Evolutionary conservation across 1,140 invertebrate species (phyloP), one percentile per base, ranked within the genome.

Genomic region (Tetragnatha versicolor): DNA sequence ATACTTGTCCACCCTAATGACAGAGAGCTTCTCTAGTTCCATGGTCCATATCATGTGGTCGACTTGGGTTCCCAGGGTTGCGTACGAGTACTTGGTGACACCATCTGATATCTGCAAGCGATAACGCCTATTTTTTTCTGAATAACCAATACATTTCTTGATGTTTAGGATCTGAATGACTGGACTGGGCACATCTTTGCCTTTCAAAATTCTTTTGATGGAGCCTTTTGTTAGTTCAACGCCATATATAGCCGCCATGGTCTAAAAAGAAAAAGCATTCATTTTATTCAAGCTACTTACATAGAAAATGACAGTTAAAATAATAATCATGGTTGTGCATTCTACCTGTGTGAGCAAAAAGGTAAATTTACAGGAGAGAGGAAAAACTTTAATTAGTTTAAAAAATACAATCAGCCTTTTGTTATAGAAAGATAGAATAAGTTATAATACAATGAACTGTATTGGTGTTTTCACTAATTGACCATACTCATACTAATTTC

Each of bases 41-140:
- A 91, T 91, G 20, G 89, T 88, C 2, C 89, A 88, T 70, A 94
- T 87, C 83, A 91, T 89, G 42, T 90, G 83, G 85, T 95, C 96
- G 0, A 95, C 86, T 84, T 96, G 94, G 17, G 93, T 94, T 0
- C 93, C 93, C 68, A 97, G 86, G 93, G 97, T 96, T 0, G 94
- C 94, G 87, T 93, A 95, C 68, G 93, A 94, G 83, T 94, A 92
- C 0, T 90, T 89, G 85, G 91, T 89, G 73, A 90, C 87, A 2
- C 95, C 94, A 90, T 98, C 95, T 3, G 94, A 97, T 10, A 97
- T 86, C 0, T 96, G 85, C 1, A 96, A 84, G 61, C 95, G 89
- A 83, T 91, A 96, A 47, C 95, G 89, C 80, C 95, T 93, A 72
- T 90, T 89, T n/a, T n/a, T n/a, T n/a, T n/a, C n/a, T n/a, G 88